Percentiles rank a stretch among this genome's conserved stretches.
Conservation (phyloP, 2,888 invertebrate genomes). For the Erebia palarica region DNA sequence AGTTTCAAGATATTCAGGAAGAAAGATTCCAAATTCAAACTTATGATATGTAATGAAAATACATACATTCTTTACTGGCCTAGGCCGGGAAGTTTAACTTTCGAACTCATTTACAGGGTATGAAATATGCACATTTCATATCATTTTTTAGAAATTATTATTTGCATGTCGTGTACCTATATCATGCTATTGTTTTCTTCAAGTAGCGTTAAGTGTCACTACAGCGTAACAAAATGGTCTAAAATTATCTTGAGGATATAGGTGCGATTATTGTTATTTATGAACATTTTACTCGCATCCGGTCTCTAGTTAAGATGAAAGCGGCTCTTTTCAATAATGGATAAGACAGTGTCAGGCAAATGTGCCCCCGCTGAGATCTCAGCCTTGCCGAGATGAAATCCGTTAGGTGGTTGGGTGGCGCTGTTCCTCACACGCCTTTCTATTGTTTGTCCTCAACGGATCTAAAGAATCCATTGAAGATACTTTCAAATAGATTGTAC, state of each 20-base stretch:
- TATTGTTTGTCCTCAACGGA: conserved; percentile 62
- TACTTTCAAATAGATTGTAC: conserved; percentile 45
- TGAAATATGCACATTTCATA: too few relatives aligned
- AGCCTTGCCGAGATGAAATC: conserved; percentile 52
- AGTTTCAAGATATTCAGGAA: too few relatives aligned
- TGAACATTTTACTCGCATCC: conserved; percentile 32
- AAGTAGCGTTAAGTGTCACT: conserved; percentile 19
- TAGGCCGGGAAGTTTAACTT: too few relatives aligned
- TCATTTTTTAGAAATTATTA: too few relatives aligned
- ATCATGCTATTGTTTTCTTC: conserved; percentile 31
- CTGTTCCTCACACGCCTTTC: conserved; percentile 60
- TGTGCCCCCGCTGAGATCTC: conserved; percentile 40
- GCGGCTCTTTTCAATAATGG: conserved; percentile 34
- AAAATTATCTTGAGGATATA: conserved; percentile 10
- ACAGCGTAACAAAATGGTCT: conserved; percentile 23
- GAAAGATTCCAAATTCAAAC: too few relatives aligned
- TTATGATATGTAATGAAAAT: too few relatives aligned
- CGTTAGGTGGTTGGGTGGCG: conserved; percentile 64
- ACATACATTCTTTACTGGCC: too few relatives aligned
- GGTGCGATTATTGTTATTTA: conserved; percentile 25
- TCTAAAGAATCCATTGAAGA: conserved; percentile 50
- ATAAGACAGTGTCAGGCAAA: conserved; percentile 39
- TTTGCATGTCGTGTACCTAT: conserved; percentile 30
- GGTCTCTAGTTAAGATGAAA: conserved; percentile 22
- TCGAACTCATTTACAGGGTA: too few relatives aligned